A percentile compares a stretch with the other conserved stretches of the same genome.
These are phyloP conservation scores for Ochlodes sylvanus DNA, from an alignment of 2,888 invertebrate genomes.

Conservation along the genomic window DNA sequence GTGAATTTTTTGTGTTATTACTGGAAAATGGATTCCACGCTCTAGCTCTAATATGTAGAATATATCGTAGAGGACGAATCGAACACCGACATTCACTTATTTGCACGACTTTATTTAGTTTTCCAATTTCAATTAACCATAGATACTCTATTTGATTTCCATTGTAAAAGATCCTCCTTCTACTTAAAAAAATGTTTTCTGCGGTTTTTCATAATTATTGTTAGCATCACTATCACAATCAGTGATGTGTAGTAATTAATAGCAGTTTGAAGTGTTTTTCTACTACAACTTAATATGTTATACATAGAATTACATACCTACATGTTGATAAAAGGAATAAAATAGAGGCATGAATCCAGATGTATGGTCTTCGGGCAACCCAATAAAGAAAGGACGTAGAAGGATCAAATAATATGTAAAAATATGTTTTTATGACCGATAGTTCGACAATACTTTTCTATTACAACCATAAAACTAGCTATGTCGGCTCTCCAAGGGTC, in stretches of 20 bases:
- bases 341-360: neutral
- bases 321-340: neutral
- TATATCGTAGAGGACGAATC: slow-evolving; percentile 17
- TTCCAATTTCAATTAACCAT: neutral
- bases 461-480: slow-evolving; percentile 9
- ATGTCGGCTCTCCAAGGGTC: slow-evolving; percentile 23
- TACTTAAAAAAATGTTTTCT: too few species aligned
- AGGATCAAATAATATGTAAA: slow-evolving; percentile 13
- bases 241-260: neutral
- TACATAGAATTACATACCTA: too few species aligned
- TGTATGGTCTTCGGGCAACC: neutral
- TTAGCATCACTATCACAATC: too few species aligned
- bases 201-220: too few species aligned
- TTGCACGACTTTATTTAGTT: slow-evolving; percentile 1
- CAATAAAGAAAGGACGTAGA: slow-evolving; percentile 4
- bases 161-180: too few species aligned
- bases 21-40: slow-evolving; percentile 60
- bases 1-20: slow-evolving; percentile 70
- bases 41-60: slow-evolving; percentile 36
- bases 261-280: neutral
- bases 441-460: slow-evolving; percentile 7
- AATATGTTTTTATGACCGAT: slow-evolving; percentile 10
- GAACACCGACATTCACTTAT: slow-evolving; percentile 11
- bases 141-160: neutral
- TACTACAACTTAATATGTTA: neutral